A percentile compares a stretch with the other conserved stretches of the same genome.
phyloP scores from a whole-genome alignment of 2,113 vertebrate genomes.

The Haemorhous mexicanus region DNA sequence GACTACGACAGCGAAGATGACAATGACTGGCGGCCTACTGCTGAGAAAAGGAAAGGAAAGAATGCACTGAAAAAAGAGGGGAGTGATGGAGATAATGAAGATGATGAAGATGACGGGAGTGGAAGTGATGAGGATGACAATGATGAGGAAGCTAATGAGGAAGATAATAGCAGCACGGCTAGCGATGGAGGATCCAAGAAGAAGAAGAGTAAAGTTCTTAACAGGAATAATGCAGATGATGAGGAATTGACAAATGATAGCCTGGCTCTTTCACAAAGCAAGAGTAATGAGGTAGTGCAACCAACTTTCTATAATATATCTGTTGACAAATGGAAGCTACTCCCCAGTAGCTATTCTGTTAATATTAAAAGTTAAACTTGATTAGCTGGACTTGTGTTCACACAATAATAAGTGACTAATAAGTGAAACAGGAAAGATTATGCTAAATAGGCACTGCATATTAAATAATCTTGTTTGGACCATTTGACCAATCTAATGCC shows the following conservation, averaged over 20 bases:
- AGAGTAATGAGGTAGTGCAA: conserved; percentile 92
- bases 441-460: not conserved
- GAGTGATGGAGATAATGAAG: conserved; percentile 82
- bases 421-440: not conserved
- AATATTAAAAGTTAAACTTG: conserved; percentile 27
- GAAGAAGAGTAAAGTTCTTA: conserved; percentile 82
- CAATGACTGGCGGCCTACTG: conserved; percentile 94
- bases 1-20: conserved; percentile 99
- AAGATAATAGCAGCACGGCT: conserved; percentile 80
- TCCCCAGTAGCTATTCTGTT: conserved; percentile 31
- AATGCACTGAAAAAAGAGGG: conserved; percentile 78
- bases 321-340: conserved; percentile 62
- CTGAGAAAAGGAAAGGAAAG: conserved; percentile 86
- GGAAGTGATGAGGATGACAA: conserved; percentile 82
- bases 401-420: not conserved
- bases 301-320: conserved; percentile 79
- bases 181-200: conserved; percentile 86
- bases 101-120: conserved; percentile 80
- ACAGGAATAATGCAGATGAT: conserved; percentile 86
- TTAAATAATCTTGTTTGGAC: not conserved
- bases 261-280: conserved; percentile 93
- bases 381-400: conserved; percentile 1
- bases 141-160: conserved; percentile 77
- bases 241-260: conserved; percentile 98
- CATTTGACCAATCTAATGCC: not conserved